phyloP scores from a whole-genome alignment of 2,888 invertebrate species.

The Brassicogethes aeneus region DNA sequence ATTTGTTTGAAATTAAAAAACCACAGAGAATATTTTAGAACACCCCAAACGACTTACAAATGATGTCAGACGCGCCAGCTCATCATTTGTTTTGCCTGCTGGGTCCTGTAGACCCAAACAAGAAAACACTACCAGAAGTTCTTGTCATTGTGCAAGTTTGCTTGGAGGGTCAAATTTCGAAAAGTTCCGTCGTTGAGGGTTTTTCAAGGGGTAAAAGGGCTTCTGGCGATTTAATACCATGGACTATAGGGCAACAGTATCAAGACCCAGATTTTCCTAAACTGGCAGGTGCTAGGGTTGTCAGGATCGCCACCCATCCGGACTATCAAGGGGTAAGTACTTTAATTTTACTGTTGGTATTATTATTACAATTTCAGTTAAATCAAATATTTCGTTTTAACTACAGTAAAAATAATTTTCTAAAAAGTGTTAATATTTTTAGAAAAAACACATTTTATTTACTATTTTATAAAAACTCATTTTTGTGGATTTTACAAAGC shows the following conservation, averaged over 20 bases:
- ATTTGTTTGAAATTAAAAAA: slow-evolving; percentile 2
- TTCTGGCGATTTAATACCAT: slow-evolving; percentile 95
- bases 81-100: slow-evolving; percentile 94
- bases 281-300: slow-evolving; percentile 81
- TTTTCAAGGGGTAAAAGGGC: slow-evolving; percentile 82
- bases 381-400: no score
- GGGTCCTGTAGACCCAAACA: slow-evolving; percentile 69
- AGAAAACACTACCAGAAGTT: slow-evolving; percentile 76
- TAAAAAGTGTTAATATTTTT: no score
- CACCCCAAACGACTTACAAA: slow-evolving; percentile 95
- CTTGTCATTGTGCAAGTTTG: slow-evolving; percentile 86
- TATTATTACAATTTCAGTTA: no score
- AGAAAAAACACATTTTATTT: no score
- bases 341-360: no score
- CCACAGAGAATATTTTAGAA: slow-evolving; percentile 51
- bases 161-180: slow-evolving; percentile 65
- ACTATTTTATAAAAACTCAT: no score
- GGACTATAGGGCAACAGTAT: slow-evolving; percentile 96
- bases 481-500: no score
- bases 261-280: slow-evolving; percentile 90
- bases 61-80: slow-evolving; percentile 97
- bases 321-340: slow-evolving; percentile 76
- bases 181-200: slow-evolving; percentile 64
- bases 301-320: slow-evolving; percentile 97
- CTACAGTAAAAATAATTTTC: no score